Base-by-base conservation (phyloP, 2,888 invertebrate genomes). In the Orthosia cruda region DNA sequence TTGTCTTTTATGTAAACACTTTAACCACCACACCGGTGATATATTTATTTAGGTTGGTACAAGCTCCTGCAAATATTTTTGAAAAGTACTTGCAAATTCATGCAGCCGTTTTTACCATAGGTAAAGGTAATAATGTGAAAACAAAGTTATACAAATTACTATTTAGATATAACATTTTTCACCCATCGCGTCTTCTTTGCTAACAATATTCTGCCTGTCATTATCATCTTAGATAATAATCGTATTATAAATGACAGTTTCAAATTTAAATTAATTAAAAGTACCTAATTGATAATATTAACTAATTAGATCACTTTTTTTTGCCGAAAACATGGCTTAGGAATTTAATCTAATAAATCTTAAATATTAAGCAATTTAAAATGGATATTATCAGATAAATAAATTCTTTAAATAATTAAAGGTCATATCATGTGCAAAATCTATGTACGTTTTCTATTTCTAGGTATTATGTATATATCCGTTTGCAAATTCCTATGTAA, bases 261-360 rank as follows among this genome's bases (percentile, higher is more conserved):
- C 1, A 66, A 58, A 32, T 32, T 7, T 7, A 45, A 32, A 71
- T n/a, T 50, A 50, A 49, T n/a, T 4, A 23, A 73, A 45, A n/a
- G 4, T 32, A 7, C 1, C 32, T 18, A 52, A 23, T 58, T 65
- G 47, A 74, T 74, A 45, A 49, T 59, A 58, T 47, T 55, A 50
- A 57, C 26, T 11, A 40, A 55, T 40, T 20, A 23, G 3, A 23
- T 47, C n/a, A 62, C 12, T 13, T 16, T 71, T 64, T 16, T 71
- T 64, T 64, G 52, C 52, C 55, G 47, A 55, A 68, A 71, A 49
- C 45, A 63, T 13, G 12, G 16, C 11, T 61, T 47, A 55, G 20
- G 55, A 67, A 71, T 82, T 18, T 77, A 62, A 77, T 80, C 72
- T 7, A 13, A n/a, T 5, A 32, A 58, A 77, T 78, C 75, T 61